Conservation (phyloP, 1,140 invertebrate species). For the Bombus sylvicola region DNA sequence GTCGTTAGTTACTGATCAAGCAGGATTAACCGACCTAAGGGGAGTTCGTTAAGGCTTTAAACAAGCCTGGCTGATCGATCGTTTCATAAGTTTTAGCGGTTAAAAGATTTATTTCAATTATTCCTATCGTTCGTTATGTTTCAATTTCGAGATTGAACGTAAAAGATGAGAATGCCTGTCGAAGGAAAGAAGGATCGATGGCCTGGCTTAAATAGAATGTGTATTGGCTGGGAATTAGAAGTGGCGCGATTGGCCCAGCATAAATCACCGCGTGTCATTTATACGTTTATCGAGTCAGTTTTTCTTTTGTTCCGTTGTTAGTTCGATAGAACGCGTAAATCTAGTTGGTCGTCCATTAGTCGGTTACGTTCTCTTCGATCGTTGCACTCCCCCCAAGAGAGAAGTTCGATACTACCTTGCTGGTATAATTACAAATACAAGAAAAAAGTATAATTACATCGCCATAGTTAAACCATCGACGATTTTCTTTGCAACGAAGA, state of each 20-base stretch:
- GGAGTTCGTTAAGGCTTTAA: slow-evolving; percentile 1
- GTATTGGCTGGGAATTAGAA: not conserved
- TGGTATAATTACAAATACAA: too few relatives aligned
- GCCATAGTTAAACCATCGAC: not conserved
- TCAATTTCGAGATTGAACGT: not conserved
- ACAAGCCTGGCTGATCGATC: not conserved
- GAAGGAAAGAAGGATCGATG: not conserved
- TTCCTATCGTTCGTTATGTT: not conserved
- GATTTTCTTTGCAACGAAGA: not conserved
- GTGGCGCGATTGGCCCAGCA: not conserved
- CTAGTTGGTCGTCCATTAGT: not conserved
- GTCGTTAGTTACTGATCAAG: slow-evolving; percentile 3
- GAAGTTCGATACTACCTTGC: not conserved
- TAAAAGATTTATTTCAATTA: not conserved
- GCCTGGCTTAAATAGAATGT: not conserved
- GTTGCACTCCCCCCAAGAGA: not conserved
- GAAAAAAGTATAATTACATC: too few relatives aligned
- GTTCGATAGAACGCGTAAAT: slow-evolving; percentile 1
- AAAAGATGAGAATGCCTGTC: not conserved
- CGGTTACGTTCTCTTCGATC: not conserved
- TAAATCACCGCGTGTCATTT: slow-evolving; percentile 21
- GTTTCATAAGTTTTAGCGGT: too few relatives aligned
- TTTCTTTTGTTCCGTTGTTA: not conserved
- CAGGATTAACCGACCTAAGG: not conserved
- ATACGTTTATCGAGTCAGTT: not conserved